Evolutionary conservation across 2,797 vertebrate genomes (phyloP), one percentile per base, ranked within the genome.

Genomic region (Notolepis coatsorum): DNA sequence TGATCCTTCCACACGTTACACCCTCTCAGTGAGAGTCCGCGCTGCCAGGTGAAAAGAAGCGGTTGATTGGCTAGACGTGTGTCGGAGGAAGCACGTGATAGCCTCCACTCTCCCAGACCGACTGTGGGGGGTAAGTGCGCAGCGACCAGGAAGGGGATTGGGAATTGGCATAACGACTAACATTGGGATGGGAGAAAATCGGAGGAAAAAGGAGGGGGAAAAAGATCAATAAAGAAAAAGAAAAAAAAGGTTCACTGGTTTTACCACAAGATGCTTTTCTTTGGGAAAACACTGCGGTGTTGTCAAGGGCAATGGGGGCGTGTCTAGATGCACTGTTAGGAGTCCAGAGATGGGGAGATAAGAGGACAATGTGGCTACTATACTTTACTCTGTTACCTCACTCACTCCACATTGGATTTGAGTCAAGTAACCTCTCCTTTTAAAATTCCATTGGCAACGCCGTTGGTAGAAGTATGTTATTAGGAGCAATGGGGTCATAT

Each of bases 331-430:
- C 41, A 39, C 37, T 12, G 51, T 48, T 15, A 50, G 61, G 43
- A 35, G 68, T 37, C 57, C 45, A 3, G 37, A 1, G 66, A 71
- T 65, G 65, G 18, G 13, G 18, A 46, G 77, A 80, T 79, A 69
- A 66, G 55, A 65, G 71, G 55, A 88, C 81, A 86, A 79, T 77
- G 81, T 63, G 13, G 0, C 28, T 9, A 35, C 69, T 84, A 74
- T 87, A 0, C 58, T 67, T 60, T 51, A 61, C 54, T 47, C 65
- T 49, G 41, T 62, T 45, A 66, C 65, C 53, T 65, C 73, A 52
- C 42, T 61, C 38, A 51, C 59, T 30, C 51, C 30, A 5, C 23
- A 39, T n/a, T 31, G 7, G n/a, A 65, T 31, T 5, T 5, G 63
- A 59, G 47, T 51, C 48, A 61, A 41, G 55, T 49, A 41, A 35